phyloP scores from a whole-genome alignment of 1,140 invertebrate genomes.

The Brachionus calyciflorus region DNA sequence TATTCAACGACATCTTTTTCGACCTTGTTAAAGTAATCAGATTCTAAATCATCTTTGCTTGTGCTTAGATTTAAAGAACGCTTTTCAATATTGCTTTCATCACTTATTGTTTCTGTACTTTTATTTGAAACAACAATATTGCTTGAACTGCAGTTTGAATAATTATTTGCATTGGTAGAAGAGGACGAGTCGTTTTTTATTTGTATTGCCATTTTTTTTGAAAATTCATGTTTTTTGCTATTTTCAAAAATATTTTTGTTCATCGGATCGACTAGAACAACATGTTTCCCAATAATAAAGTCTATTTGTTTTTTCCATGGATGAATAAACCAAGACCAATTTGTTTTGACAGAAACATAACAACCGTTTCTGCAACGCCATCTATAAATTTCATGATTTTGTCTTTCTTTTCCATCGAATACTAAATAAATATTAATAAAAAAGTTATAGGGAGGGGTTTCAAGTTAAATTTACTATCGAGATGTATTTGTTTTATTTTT shows the following conservation, averaged over 20 bases:
- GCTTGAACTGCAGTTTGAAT: background rate
- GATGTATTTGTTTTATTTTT: conserved; percentile 42
- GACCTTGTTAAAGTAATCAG: conserved; percentile 8
- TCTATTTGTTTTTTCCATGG: conserved; percentile 46
- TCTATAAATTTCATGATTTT: conserved; percentile 35
- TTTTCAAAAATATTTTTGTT: conserved; percentile 43
- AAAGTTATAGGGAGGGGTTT: background rate
- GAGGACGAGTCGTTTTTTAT: background rate
- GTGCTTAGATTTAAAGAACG: background rate
- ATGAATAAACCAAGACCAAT: conserved; percentile 45
- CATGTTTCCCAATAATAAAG: conserved; percentile 46
- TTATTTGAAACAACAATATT: background rate
- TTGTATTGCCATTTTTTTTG: background rate
- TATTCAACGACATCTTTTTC: conserved; percentile 34
- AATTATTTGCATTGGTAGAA: background rate
- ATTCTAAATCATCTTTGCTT: background rate
- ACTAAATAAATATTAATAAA: background rate
- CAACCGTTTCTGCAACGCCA: conserved; percentile 40
- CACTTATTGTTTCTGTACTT: conserved; percentile 8
- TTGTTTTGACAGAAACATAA: conserved; percentile 29
- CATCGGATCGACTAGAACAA: conserved; percentile 24
- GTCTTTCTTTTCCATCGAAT: conserved; percentile 30
- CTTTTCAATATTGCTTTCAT: conserved; percentile 13
- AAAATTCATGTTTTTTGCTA: background rate
- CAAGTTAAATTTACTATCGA: conserved; percentile 1